Evolutionary conservation across 2,113 vertebrate genomes (phyloP), one percentile per base, ranked within the genome.

Genomic region (Willisornis vidua): DNA sequence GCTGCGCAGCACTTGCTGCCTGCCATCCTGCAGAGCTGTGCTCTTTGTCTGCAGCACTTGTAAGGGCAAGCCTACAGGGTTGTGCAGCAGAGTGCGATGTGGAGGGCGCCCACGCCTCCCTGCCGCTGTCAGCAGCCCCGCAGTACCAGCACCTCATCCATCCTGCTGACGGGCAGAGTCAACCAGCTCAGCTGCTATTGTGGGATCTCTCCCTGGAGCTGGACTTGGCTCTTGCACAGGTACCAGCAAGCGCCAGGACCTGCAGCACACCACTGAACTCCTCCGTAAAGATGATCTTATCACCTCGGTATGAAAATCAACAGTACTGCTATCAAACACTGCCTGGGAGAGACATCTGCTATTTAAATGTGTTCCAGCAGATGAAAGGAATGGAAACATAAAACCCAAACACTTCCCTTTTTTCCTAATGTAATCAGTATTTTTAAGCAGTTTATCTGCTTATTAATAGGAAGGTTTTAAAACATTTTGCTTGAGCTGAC

Each of bases 391-490:
- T 80, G 59, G 67, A 75, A 87, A 88, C 67, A 88, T 45, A 74
- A 96, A 96, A 85, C 78, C 15, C 67, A 86, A 84, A 88, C 57
- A 74, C 85, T 74, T 93, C 29, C 14, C n/a, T 75, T 57, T 90
- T 61, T 85, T 49, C 82, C 65, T 86, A 77, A 75, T 76, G 83
- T 93, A 96, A 94, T 94, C 74, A 93, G 96, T 89, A 94, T 89
- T 96, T 95, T 96, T 89, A 97, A 94, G 86, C 68, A 94, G 89
- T 91, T 97, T 95, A 84, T 95, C 91, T 81, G 28, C 93, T 92
- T 94, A 95, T 88, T 97, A 96, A 88, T 95, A 91, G 88, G 71
- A 70, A 90, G 88, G 66, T 94, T 96, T 93, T 97, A 85, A 96
- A 96, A 93, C 62, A 92, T 96, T 97, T 96, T 97, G 85, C 85